phyloP scores from a whole-genome alignment of 53 echinoderm and acorn worm genomes.

The Astropecten irregularis region DNA sequence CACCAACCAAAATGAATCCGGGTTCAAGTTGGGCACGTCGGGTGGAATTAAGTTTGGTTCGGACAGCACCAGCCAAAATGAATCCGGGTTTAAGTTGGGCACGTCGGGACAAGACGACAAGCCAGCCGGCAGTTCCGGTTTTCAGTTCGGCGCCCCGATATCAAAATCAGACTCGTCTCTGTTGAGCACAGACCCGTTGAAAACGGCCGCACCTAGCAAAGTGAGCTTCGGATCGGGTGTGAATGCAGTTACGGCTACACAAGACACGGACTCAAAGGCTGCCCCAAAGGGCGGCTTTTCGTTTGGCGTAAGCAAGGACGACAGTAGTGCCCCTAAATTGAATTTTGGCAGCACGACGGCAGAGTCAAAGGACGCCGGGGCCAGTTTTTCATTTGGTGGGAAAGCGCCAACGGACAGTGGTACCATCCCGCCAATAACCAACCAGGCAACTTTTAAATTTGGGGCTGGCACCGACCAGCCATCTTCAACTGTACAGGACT shows the following conservation, averaged over 20 bases:
- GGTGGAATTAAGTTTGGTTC: not conserved
- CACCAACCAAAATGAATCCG: not conserved
- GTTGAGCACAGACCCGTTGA: slow-evolving; percentile 44
- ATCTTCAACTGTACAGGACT: not conserved
- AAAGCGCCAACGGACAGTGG: slow-evolving; percentile 30
- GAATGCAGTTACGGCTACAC: not conserved
- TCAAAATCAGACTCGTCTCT: not conserved
- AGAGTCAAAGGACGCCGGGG: slow-evolving; percentile 25
- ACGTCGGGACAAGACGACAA: slow-evolving; percentile 20
- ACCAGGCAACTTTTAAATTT: slow-evolving; percentile 25
- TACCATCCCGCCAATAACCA: not conserved
- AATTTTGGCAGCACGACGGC: slow-evolving; percentile 28
- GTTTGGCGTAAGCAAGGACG: slow-evolving; percentile 61
- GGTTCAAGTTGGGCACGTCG: slow-evolving; percentile 32
- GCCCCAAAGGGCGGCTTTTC: slow-evolving; percentile 20
- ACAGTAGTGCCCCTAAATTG: slow-evolving; percentile 11
- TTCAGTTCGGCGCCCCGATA: slow-evolving; percentile 63
- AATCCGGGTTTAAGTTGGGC: slow-evolving; percentile 28
- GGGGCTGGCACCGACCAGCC: slow-evolving; percentile 16
- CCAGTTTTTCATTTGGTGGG: slow-evolving; percentile 62
- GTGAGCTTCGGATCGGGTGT: not conserved
- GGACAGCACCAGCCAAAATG: not conserved
- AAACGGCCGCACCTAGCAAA: slow-evolving; percentile 13
- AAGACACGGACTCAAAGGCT: not conserved
- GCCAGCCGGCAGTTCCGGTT: slow-evolving; percentile 28